A percentile compares a stretch with the other conserved stretches of the same genome.
These are phyloP conservation scores for Pristiophorus japonicus DNA, from an alignment of 2,113 vertebrate genomes.

Conservation along the genomic window DNA sequence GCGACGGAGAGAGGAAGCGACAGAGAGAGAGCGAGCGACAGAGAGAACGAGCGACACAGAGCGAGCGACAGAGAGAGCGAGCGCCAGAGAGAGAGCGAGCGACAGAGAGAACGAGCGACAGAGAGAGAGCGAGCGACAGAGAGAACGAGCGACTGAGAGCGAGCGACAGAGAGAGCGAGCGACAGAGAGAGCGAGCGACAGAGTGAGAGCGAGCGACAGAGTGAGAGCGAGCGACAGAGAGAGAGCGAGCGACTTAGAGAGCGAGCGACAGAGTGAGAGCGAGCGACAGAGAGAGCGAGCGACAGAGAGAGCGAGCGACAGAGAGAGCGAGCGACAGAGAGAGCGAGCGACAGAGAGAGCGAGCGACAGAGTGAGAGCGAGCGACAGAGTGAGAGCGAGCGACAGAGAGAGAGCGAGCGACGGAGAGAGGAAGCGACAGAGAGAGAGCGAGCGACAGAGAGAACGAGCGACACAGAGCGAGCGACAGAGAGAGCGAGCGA, in stretches of 20 bases:
- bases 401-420: neutral
- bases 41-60: no score
- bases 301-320: neutral
- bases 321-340: neutral
- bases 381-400: neutral
- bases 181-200: slow-evolving; percentile 25
- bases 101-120: slow-evolving; percentile 46
- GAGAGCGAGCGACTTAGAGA: rapidly evolving
- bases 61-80: neutral
- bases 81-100: slow-evolving; percentile 51
- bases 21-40: neutral
- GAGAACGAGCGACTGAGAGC: no score
- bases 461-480: neutral
- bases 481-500: neutral
- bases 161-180: slow-evolving; percentile 35
- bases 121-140: neutral
- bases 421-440: neutral
- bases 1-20: no score
- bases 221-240: neutral
- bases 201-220: neutral
- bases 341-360: no score
- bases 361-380: no score
- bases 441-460: slow-evolving; percentile 55
- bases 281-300: neutral
- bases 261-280: neutral